Evolutionary conservation across 2,113 vertebrate species (phyloP).

Genomic region (Scolopax mira): DNA sequence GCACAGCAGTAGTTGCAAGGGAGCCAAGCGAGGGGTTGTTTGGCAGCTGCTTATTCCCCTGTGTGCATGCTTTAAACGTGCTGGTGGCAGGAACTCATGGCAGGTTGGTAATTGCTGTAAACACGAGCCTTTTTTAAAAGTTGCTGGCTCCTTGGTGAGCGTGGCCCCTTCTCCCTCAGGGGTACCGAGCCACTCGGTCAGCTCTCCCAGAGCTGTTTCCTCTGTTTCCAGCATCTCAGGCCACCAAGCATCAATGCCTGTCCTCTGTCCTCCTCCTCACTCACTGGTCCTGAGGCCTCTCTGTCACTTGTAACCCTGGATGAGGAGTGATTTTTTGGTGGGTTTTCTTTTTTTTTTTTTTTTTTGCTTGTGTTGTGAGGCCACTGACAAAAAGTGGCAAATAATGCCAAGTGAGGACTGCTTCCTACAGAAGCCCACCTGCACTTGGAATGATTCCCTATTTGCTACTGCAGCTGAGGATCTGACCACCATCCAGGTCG

Average conservation of each 20-base stretch:
- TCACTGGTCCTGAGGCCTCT: not conserved
- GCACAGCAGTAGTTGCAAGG: conserved; percentile 6
- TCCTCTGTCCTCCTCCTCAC: not conserved
- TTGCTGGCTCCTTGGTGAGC: not conserved
- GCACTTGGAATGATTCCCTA: not conserved
- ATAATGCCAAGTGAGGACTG: not conserved
- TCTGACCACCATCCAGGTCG: not conserved
- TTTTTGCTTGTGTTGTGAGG: not conserved
- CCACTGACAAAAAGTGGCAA: not conserved
- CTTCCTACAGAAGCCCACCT: not conserved
- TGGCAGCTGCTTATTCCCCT: not conserved
- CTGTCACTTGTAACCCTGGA: not conserved
- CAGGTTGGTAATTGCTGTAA: not conserved
- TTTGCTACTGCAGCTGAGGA: not conserved
- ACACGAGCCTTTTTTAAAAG: not conserved
- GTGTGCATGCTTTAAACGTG: not conserved
- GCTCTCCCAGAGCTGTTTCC: not conserved
- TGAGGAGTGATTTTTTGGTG: not conserved
- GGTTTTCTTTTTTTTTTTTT: not conserved
- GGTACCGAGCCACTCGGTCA: rapidly evolving
- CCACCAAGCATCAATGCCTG: not conserved
- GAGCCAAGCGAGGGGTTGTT: not conserved
- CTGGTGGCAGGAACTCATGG: not conserved
- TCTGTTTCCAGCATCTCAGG: not conserved
- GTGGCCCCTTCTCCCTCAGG: not conserved